phyloP scores from a whole-genome alignment of 2,113 vertebrate species.

The Trochalopteron elliotii region DNA sequence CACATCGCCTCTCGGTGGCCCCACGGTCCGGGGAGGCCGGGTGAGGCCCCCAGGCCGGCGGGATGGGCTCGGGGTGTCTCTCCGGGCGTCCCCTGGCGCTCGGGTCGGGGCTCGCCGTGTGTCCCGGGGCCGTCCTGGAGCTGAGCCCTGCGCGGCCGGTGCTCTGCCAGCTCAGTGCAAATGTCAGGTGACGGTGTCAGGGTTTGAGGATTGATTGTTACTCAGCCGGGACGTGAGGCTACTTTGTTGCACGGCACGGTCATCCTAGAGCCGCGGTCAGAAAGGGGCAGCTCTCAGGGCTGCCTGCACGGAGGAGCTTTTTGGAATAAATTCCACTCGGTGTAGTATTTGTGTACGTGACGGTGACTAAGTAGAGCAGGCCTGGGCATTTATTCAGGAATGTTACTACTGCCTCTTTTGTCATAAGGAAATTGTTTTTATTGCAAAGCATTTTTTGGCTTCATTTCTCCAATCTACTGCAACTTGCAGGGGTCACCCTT shows the following conservation, averaged over 20 bases:
- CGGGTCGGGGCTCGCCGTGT: too few relatives aligned
- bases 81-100: background rate
- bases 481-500: background rate
- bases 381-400: background rate
- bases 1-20: background rate
- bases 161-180: rapidly evolving
- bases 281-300: background rate
- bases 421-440: background rate
- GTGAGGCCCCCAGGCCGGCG: too few relatives aligned
- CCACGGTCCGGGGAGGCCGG: background rate
- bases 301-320: rapidly evolving
- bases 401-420: background rate
- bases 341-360: background rate
- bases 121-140: background rate
- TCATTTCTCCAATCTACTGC: rapidly evolving
- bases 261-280: rapidly evolving
- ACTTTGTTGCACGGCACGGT: rapidly evolving
- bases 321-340: rapidly evolving
- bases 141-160: background rate
- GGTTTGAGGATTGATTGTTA: background rate
- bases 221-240: background rate
- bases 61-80: background rate
- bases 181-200: rapidly evolving
- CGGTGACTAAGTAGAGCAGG: background rate
- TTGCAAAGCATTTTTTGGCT: background rate